Percentiles rank a stretch among this genome's conserved stretches.
Conservation (phyloP, 2,888 invertebrate species). For the Eustalomyia histrio region DNA sequence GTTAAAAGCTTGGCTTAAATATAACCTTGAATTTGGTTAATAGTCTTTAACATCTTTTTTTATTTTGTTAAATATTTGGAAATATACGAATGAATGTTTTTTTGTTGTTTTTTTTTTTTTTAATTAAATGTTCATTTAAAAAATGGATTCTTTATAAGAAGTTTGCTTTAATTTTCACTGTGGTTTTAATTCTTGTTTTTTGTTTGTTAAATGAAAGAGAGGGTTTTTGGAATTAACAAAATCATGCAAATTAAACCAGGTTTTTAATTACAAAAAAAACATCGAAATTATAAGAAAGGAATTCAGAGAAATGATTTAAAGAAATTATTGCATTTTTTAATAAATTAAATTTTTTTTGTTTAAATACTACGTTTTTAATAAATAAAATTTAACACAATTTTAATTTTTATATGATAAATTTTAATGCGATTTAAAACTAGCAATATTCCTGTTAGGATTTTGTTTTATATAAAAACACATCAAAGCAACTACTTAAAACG, state of each 20-base stretch:
- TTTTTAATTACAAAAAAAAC: constrained; percentile 11
- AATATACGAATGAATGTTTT: constrained; percentile 53
- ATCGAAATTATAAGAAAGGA: background rate
- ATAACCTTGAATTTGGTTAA: constrained; percentile 66
- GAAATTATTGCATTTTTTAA: background rate
- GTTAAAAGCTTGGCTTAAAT: constrained; percentile 65
- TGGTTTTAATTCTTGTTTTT: constrained; percentile 54
- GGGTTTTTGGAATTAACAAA: constrained; percentile 33
- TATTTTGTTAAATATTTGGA: constrained; percentile 29
- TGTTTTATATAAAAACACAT: no score
- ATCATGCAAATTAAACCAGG: constrained; percentile 40
- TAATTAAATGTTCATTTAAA: constrained; percentile 51
- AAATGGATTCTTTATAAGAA: constrained; percentile 53
- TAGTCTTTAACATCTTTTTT: constrained; percentile 61
- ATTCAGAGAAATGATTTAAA: background rate
- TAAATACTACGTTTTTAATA: constrained; percentile 2
- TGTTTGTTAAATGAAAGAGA: constrained; percentile 29
- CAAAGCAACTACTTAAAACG: no score
- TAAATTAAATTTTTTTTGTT: background rate
- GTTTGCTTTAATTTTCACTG: constrained; percentile 37
- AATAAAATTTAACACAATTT: background rate
- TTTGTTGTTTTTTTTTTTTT: constrained; percentile 25
- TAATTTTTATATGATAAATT: background rate
- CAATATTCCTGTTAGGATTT: no score
- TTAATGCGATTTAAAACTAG: no score